These are phyloP conservation scores for Neoarius graeffei DNA, from an alignment of 2,113 vertebrate genomes.

Conservation along the genomic window DNA sequence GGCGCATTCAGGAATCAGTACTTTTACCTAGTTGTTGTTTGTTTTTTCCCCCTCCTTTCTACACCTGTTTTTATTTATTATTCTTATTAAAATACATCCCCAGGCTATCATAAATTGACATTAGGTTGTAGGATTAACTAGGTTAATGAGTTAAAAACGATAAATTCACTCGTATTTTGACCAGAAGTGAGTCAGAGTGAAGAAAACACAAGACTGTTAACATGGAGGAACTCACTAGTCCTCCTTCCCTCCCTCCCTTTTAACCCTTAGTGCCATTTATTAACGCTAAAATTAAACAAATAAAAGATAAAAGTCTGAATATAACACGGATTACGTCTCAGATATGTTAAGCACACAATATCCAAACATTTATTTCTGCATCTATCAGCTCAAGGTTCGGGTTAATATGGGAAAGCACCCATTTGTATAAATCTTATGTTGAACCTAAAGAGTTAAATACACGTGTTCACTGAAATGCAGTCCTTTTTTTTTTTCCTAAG, in stretches of 20 bases:
- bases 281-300: no score
- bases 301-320: not conserved
- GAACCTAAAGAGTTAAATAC: not conserved
- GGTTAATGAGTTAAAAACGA: not conserved
- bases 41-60: not conserved
- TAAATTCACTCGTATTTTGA: not conserved
- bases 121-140: not conserved
- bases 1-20: not conserved
- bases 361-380: not conserved
- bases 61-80: not conserved
- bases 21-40: not conserved
- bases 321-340: no score
- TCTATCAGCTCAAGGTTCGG: not conserved
- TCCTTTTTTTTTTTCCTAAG: no score
- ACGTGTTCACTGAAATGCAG: not conserved
- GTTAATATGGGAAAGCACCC: not conserved
- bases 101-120: not conserved
- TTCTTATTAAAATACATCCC: not conserved
- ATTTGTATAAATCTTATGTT: not conserved
- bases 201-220: not conserved
- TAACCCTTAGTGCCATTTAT: not conserved
- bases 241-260: not conserved
- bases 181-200: not conserved
- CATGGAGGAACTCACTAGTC: slow-evolving; percentile 2
- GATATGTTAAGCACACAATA: not conserved